Conservation (phyloP, 2,113 vertebrate genomes). For the Corythoichthys haematopterus region DNA sequence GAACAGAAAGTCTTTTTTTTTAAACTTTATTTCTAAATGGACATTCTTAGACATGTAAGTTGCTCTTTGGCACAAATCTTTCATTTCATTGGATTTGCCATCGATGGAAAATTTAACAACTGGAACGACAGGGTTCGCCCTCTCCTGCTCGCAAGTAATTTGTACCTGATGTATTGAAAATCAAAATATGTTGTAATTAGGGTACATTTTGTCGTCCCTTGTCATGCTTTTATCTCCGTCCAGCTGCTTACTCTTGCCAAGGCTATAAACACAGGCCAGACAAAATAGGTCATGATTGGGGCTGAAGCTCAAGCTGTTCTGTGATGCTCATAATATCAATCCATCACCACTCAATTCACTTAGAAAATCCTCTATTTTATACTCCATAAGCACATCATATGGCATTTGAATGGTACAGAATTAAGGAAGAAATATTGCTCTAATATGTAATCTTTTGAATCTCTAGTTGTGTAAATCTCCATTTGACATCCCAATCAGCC, state of each 20-base stretch:
- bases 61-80: slow-evolving; percentile 14
- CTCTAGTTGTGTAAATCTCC: slow-evolving; percentile 20
- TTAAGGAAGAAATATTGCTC: slow-evolving; percentile 6
- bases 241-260: slow-evolving; percentile 52
- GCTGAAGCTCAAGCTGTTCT: slow-evolving; percentile 22
- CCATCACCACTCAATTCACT: slow-evolving; percentile 2
- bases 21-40: neutral
- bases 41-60: neutral
- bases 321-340: slow-evolving; percentile 29
- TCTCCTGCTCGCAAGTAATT: slow-evolving; percentile 64
- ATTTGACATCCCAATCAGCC: slow-evolving; percentile 21
- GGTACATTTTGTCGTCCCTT: slow-evolving; percentile 61
- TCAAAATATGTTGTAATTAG: slow-evolving; percentile 58
- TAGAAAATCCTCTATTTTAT: neutral
- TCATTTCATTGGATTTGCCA: slow-evolving; percentile 13
- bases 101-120: slow-evolving; percentile 46
- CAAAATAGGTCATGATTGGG: slow-evolving; percentile 44
- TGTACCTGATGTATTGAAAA: slow-evolving; percentile 63
- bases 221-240: slow-evolving; percentile 55
- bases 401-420: neutral
- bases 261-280: slow-evolving; percentile 48
- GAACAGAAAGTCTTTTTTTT: neutral
- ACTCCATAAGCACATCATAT: neutral
- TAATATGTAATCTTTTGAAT: slow-evolving; percentile 22
- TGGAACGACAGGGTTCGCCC: slow-evolving; percentile 48